A percentile compares a stretch with the other conserved stretches of the same genome.
Evolutionary conservation across 92 coral and sea anemone genomes (phyloP).

Genomic region (Blastomussa wellsi): DNA sequence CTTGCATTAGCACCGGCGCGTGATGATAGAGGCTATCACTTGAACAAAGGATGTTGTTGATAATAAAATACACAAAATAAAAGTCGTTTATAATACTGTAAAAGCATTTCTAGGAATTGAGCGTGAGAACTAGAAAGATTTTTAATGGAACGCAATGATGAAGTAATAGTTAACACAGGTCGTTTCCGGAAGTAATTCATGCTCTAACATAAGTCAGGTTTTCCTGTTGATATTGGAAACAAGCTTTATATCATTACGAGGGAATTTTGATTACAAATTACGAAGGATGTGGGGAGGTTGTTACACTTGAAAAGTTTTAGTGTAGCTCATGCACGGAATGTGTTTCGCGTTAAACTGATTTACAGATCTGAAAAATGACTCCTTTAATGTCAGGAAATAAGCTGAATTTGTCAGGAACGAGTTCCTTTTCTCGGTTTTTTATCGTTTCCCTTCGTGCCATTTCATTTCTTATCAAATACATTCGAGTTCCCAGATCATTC

Average conservation of each 20-base stretch:
- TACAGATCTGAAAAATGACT: background rate
- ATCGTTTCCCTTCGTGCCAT: background rate
- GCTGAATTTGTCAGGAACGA: background rate
- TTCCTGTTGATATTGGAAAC: conserved; percentile 41
- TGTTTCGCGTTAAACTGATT: background rate
- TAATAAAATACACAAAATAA: background rate
- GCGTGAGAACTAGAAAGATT: conserved; percentile 23
- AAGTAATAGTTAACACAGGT: conserved; percentile 24
- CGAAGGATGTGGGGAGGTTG: conserved; percentile 30
- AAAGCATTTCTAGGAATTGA: background rate
- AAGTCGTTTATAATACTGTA: background rate
- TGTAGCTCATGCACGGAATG: conserved; percentile 17
- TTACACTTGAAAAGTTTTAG: conserved; percentile 6
- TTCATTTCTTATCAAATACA: background rate
- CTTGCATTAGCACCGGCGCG: conserved; percentile 2
- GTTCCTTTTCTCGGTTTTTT: background rate
- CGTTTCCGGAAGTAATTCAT: conserved; percentile 42
- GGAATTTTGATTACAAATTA: conserved; percentile 24
- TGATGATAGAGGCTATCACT: background rate
- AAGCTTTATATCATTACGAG: conserved; percentile 27
- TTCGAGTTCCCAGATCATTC: conserved; percentile 2
- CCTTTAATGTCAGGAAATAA: background rate
- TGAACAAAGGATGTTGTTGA: background rate
- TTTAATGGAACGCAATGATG: conserved; percentile 7
- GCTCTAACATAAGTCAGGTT: conserved; percentile 3